These are phyloP conservation scores for Rapana venosa DNA, from an alignment of 2,888 invertebrate species.

Conservation along the genomic window DNA sequence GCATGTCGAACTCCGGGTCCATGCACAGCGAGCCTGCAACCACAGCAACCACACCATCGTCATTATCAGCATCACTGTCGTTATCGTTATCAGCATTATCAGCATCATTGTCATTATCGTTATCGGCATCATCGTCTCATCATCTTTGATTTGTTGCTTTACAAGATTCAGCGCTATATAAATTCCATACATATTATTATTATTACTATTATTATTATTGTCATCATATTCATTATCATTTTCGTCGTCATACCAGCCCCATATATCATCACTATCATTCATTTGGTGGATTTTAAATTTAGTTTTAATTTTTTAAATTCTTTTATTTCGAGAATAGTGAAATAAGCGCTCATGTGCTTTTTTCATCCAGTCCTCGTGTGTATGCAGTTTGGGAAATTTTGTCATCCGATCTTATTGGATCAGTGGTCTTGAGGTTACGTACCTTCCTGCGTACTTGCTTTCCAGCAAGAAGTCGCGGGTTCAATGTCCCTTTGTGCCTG, in stretches of 20 bases:
- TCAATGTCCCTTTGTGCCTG: too few relatives aligned
- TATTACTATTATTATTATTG: background rate
- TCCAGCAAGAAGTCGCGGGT: too few relatives aligned
- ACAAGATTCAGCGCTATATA: background rate
- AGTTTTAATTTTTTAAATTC: background rate
- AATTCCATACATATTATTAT: too few relatives aligned
- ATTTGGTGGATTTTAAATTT: background rate
- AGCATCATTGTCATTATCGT: background rate
- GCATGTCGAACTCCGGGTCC: constrained; percentile 69
- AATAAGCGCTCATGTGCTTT: background rate
- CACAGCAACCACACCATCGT: background rate
- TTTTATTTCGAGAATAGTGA: background rate
- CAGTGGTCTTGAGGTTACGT: too few relatives aligned
- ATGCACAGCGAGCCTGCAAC: constrained; percentile 44
- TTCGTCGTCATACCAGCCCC: background rate
- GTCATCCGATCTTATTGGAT: too few relatives aligned
- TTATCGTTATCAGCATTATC: background rate
- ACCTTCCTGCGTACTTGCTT: too few relatives aligned
- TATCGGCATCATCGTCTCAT: background rate
- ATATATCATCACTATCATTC: too few relatives aligned
- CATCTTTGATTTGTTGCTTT: background rate
- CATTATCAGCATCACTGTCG: background rate
- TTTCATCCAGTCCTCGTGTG: background rate
- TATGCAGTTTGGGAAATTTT: too few relatives aligned
- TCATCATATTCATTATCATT: background rate